These are phyloP conservation scores for Melanotaenia trifasciata DNA, from an alignment of 2,797 vertebrate genomes.

Conservation along the genomic window DNA sequence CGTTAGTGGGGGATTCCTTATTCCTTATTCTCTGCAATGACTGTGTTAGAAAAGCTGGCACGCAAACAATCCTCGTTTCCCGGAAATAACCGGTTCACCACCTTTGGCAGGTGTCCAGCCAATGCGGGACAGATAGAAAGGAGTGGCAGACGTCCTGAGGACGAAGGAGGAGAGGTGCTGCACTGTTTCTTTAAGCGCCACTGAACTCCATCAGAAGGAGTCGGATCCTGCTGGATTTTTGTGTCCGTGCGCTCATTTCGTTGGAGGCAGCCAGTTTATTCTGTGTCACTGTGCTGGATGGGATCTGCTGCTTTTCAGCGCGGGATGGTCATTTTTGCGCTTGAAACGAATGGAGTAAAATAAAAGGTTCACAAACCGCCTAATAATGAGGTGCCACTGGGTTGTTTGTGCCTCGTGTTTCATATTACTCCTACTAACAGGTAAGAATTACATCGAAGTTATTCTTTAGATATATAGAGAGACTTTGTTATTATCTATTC, in stretches of 20 bases:
- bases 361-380: slow-evolving; percentile 23
- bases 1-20: not conserved
- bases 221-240: slow-evolving; percentile 43
- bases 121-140: slow-evolving; percentile 66
- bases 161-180: slow-evolving; percentile 41
- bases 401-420: slow-evolving; percentile 56
- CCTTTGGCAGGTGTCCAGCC: slow-evolving; percentile 71
- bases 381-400: slow-evolving; percentile 75
- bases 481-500: not conserved
- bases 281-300: slow-evolving; percentile 15
- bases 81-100: slow-evolving; percentile 71
- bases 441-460: slow-evolving; percentile 58
- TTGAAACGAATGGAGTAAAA: slow-evolving; percentile 47
- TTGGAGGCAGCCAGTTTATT: slow-evolving; percentile 23
- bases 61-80: slow-evolving; percentile 30
- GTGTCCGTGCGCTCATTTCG: slow-evolving; percentile 47
- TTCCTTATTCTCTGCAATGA: not conserved
- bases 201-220: slow-evolving; percentile 47
- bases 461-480: no score
- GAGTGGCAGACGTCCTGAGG: slow-evolving; percentile 63
- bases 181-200: slow-evolving; percentile 73
- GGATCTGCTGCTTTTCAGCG: slow-evolving; percentile 6
- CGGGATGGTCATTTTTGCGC: slow-evolving; percentile 46
- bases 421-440: slow-evolving; percentile 64
- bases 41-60: slow-evolving; percentile 14